Conservation (phyloP, 2,888 invertebrate species). For the Drosophila mimetica region DNA sequence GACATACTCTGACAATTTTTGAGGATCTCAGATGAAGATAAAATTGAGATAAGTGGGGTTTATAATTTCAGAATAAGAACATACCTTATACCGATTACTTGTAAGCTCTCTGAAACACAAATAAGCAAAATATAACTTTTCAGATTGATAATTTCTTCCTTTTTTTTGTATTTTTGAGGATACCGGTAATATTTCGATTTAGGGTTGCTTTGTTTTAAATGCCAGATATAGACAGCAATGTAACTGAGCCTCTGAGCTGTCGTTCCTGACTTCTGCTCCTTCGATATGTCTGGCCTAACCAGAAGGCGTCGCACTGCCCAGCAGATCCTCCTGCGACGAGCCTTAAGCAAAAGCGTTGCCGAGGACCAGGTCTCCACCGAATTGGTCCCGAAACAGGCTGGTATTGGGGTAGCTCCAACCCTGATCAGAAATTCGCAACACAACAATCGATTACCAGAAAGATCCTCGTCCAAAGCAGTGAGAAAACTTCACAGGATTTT, state of each 20-base stretch:
- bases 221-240: slow-evolving; percentile 16
- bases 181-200: too few species aligned
- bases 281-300: slow-evolving; percentile 35
- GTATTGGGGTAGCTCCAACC: slow-evolving; percentile 16
- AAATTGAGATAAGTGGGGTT: background rate
- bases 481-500: slow-evolving; percentile 11
- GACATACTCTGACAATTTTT: slow-evolving; percentile 4
- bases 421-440: slow-evolving; percentile 10
- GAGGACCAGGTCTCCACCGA: background rate
- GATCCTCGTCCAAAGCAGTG: background rate
- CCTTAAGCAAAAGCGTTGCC: slow-evolving; percentile 18
- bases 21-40: background rate
- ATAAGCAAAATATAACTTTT: too few species aligned
- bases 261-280: background rate
- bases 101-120: too few species aligned
- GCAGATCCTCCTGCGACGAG: slow-evolving; percentile 38
- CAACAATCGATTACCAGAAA: slow-evolving; percentile 19
- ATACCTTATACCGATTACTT: too few species aligned
- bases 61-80: too few species aligned
- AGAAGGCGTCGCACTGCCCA: slow-evolving; percentile 42
- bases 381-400: background rate
- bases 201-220: slow-evolving; percentile 13
- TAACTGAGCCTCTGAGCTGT: slow-evolving; percentile 29
- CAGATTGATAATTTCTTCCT: too few species aligned
- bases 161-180: too few species aligned